A percentile compares a stretch with the other conserved stretches of the same genome.
These are phyloP conservation scores for Chaetophractus vellerosus DNA, from an alignment of 2,797 vertebrate species.

Conservation along the genomic window DNA sequence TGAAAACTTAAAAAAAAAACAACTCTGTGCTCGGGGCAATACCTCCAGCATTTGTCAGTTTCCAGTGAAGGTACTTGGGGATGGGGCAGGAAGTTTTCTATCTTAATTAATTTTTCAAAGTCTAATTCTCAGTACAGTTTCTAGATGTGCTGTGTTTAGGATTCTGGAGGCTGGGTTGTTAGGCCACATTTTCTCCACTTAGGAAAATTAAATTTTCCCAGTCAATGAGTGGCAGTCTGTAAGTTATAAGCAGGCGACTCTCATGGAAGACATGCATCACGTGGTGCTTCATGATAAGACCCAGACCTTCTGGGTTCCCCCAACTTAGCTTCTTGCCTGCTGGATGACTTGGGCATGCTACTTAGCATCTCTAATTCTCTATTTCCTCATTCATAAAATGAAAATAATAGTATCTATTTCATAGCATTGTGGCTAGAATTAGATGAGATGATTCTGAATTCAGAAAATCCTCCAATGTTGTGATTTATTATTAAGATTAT, in stretches of 20 bases:
- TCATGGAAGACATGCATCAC: rapidly evolving
- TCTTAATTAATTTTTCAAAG: not conserved
- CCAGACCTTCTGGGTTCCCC: not conserved
- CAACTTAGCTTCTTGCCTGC: not conserved
- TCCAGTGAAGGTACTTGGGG: not conserved
- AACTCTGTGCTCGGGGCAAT: not conserved
- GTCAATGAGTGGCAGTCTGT: not conserved
- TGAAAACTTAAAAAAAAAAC: not conserved
- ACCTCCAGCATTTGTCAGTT: not conserved
- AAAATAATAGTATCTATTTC: not conserved
- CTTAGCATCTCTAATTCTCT: not conserved
- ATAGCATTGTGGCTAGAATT: not conserved
- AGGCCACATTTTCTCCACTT: not conserved
- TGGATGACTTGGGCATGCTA: not conserved
- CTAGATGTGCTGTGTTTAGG: slow-evolving; percentile 2
- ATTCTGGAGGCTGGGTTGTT: not conserved
- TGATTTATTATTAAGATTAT: not conserved
- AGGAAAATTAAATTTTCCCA: not conserved
- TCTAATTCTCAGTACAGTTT: slow-evolving; percentile 1
- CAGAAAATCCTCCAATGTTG: not conserved
- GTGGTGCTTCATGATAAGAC: not conserved
- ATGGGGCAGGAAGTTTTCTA: not conserved
- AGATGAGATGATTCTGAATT: not conserved
- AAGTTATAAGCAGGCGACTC: not conserved
- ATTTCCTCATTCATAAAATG: not conserved